Base-by-base conservation (phyloP, 1,140 invertebrate genomes). In the Bombus consobrinus region DNA sequence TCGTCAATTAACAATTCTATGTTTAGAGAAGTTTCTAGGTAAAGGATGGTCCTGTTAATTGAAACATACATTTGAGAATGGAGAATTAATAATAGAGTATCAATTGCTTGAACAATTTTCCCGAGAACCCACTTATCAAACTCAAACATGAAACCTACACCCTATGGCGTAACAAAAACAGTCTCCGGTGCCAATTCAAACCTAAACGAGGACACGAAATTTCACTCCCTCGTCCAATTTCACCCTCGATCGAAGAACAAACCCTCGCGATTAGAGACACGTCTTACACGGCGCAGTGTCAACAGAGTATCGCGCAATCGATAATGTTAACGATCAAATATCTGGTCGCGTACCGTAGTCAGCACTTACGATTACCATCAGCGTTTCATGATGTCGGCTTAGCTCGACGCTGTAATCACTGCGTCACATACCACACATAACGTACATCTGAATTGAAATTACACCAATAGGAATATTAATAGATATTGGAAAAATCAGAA, bases 311-410 rank as follows among this genome's bases (percentile, higher is more conserved):
- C 32, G 15, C 34, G 15, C 22, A 13, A 53, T 57, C 43, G 68
- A 57, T 68, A 83, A 80, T 66, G 25, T 53, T 25, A 43, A 71
- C 64, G 86, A 91, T 91, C 85, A 75, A 91, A 85, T 88, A 91
- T 80, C 79, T 59, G 59, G 83, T 86, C 85, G 39, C 28, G 57
- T 41, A 72, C 73, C 89, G 81, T 88, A 83, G 25, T 4, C 13
- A 13, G 25, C 74, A 59, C 43, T 76, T 37, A 15, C 74, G 13
- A 57, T 76, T 18, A 34, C 10, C 74, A 76, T 76, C 28, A 25
- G 18, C 68, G 82, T 81, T 88, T 66, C 43, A 37, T 6, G 25
- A 62, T 12, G 12, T 62, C 6, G 13, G 32, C 6, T 28, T 32
- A 59, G 43, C 62, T 83, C 85, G 87, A 62, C 86, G 87, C 76